Conservation (phyloP, 1,140 invertebrate genomes). For the Bombus waltoni region DNA sequence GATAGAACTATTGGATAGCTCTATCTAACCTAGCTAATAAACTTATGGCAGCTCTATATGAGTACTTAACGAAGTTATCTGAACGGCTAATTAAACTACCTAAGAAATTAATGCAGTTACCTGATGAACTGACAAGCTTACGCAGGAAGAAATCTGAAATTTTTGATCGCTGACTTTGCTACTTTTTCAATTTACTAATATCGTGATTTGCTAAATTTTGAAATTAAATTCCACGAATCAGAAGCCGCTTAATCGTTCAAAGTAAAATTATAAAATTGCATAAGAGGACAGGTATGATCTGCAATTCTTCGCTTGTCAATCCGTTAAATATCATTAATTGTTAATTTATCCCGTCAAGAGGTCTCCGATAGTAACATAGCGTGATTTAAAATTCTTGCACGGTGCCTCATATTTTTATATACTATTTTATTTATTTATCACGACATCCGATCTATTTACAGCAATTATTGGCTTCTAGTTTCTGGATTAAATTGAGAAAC, state of each 20-base stretch:
- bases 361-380: no score
- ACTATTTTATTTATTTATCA: not conserved
- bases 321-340: not conserved
- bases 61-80: slow-evolving; percentile 9
- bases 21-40: slow-evolving; percentile 6
- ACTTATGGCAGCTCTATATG: slow-evolving; percentile 10
- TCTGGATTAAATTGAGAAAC: not conserved
- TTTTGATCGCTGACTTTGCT: no score
- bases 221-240: no score
- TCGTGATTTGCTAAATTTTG: no score
- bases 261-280: no score
- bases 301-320: not conserved
- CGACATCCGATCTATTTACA: not conserved
- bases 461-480: not conserved
- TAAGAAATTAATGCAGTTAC: slow-evolving; percentile 3
- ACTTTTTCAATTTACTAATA: no score
- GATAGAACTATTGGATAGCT: not conserved
- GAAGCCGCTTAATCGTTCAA: no score
- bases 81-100: slow-evolving; percentile 12
- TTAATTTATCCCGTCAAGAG: not conserved
- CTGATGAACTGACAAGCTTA: not conserved
- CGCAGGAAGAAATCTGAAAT: no score
- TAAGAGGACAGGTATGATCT: no score
- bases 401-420: not conserved
- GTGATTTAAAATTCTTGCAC: not conserved